These are phyloP conservation scores for Corythucha ciliata DNA, from an alignment of 2,888 invertebrate species.

Conservation along the genomic window DNA sequence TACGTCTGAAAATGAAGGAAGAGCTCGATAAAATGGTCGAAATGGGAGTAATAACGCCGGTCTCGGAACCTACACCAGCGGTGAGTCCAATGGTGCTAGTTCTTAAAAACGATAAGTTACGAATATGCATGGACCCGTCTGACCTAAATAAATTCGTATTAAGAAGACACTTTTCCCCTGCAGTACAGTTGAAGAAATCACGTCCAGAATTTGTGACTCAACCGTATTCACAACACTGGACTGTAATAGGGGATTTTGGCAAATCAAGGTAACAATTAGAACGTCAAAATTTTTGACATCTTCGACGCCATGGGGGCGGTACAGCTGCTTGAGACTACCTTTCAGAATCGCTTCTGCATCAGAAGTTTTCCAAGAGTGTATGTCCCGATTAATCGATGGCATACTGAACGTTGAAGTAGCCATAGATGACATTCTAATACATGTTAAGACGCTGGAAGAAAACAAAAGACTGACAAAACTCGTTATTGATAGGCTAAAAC, in stretches of 20 bases:
- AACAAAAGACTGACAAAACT: conserved; percentile 11
- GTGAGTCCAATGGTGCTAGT: conserved; percentile 1
- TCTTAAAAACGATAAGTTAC: neutral
- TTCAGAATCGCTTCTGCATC: conserved; percentile 31
- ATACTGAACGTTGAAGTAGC: conserved; percentile 18
- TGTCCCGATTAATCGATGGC: conserved; percentile 28
- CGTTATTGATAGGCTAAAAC: conserved; percentile 6
- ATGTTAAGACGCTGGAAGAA: neutral
- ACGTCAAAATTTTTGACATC: conserved; percentile 31
- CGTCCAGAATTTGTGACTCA: conserved; percentile 1
- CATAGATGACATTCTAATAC: conserved; percentile 23
- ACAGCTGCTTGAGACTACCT: conserved; percentile 32
- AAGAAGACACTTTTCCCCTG: neutral
- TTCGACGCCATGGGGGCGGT: conserved; percentile 33
- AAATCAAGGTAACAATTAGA: conserved; percentile 31
- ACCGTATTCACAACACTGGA: conserved; percentile 35
- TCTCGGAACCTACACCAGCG: conserved; percentile 5
- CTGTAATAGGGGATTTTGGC: conserved; percentile 34
- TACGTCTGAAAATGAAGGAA: too few relatives aligned
- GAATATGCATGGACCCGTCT: conserved; percentile 7
- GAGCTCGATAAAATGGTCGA: conserved; percentile 4
- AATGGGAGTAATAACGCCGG: conserved; percentile 1
- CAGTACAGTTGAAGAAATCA: conserved; percentile 7
- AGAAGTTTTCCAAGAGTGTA: conserved; percentile 29
- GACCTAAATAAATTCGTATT: conserved; percentile 2